Evolutionary conservation across 2,797 vertebrate genomes (phyloP).

Genomic region (Artibeus jamaicensis): DNA sequence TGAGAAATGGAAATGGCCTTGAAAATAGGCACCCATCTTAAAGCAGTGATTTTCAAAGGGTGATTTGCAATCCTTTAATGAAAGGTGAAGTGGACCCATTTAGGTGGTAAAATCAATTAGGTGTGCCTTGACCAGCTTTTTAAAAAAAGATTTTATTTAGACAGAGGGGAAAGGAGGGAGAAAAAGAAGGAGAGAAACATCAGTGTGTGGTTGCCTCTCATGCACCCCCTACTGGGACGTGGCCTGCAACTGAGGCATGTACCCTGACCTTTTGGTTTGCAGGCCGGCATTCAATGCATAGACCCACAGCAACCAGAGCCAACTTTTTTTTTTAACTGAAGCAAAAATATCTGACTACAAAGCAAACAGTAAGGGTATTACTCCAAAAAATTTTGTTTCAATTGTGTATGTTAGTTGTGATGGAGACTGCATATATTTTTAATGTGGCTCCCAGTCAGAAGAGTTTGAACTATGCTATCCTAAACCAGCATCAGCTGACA

Average conservation of each 20-base stretch:
- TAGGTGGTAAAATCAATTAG: conserved; percentile 21
- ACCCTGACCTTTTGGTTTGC: no score
- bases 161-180: no score
- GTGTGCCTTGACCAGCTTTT: background rate
- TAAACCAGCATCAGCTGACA: conserved; percentile 1
- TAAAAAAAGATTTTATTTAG: background rate
- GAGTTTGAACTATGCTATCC: background rate
- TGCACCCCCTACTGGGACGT: no score
- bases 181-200: no score
- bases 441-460: background rate
- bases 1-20: background rate
- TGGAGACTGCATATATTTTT: background rate
- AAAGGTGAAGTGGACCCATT: background rate
- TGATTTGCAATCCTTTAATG: background rate
- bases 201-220: no score
- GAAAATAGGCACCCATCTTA: background rate
- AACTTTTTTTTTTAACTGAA: background rate
- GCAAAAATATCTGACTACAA: background rate
- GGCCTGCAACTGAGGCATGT: no score
- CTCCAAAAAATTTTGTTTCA: conserved; percentile 20
- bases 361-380: background rate
- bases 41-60: background rate
- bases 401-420: background rate
- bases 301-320: no score
- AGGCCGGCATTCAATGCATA: no score